Conservation (phyloP, 2,888 invertebrate species). For the Andrena fulva region DNA sequence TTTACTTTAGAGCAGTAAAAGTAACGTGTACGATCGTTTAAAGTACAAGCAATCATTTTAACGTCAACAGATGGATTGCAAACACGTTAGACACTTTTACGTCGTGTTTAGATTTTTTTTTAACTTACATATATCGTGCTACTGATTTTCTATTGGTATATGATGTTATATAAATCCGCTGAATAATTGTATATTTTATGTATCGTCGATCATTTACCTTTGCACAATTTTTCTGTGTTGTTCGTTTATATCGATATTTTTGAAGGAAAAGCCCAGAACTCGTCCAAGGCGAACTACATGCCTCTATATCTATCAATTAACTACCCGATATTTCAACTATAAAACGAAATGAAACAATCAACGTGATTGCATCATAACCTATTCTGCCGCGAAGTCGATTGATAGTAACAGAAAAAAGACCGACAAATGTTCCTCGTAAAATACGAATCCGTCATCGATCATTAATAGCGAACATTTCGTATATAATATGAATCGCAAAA, state of each 20-base stretch:
- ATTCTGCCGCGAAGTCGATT: slow-evolving; percentile 28
- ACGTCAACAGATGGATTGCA: neutral
- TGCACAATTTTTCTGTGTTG: neutral
- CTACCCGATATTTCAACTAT: slow-evolving; percentile 55
- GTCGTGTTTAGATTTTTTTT: neutral
- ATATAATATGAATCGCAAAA: neutral
- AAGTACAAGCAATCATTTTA: slow-evolving; percentile 6
- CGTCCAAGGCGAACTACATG: slow-evolving; percentile 65
- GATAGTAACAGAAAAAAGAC: neutral
- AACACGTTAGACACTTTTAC: neutral
- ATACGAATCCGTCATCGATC: neutral
- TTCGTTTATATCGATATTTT: slow-evolving; percentile 36
- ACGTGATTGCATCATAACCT: slow-evolving; percentile 64
- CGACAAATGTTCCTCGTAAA: neutral
- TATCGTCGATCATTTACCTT: neutral
- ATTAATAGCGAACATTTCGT: neutral
- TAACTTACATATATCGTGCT: neutral
- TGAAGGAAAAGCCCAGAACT: slow-evolving; percentile 50
- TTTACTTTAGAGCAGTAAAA: neutral
- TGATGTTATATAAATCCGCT: no score
- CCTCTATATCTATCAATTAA: slow-evolving; percentile 56
- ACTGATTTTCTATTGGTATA: neutral
- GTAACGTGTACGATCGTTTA: neutral
- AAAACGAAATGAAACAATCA: slow-evolving; percentile 65
- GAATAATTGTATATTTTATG: neutral